Evolutionary conservation across 2,888 invertebrate genomes (phyloP).

Genomic region (Diarsia brunnea): DNA sequence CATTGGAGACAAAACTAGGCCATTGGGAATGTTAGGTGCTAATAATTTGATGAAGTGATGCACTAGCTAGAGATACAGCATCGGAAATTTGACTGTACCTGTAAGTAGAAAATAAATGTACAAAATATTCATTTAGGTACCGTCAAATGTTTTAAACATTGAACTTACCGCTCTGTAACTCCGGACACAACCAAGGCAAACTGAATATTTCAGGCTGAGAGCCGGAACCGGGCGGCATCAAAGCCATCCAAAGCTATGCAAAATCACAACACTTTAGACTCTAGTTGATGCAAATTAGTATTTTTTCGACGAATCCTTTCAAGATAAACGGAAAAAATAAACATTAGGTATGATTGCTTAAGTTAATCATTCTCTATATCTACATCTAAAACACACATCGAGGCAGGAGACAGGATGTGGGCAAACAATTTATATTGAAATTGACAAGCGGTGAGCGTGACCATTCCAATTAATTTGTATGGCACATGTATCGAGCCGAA

Average conservation of each 20-base stretch:
- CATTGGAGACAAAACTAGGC: background rate
- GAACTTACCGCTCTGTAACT: background rate
- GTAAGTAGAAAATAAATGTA: background rate
- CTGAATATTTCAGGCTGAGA: slow-evolving; percentile 17
- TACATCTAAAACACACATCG: background rate
- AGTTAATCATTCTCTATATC: slow-evolving; percentile 1
- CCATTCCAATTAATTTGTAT: slow-evolving; percentile 40
- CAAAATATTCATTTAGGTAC: background rate
- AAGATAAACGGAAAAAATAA: background rate
- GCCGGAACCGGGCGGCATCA: background rate
- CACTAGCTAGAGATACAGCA: background rate
- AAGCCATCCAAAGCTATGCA: slow-evolving; percentile 1
- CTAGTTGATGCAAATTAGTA: background rate
- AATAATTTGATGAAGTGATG: background rate
- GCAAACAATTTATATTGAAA: slow-evolving; percentile 44
- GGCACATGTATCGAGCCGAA: slow-evolving; percentile 24
- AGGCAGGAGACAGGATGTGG: slow-evolving; percentile 28
- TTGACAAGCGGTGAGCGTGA: slow-evolving; percentile 50
- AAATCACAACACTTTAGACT: background rate
- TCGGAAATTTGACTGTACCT: background rate
- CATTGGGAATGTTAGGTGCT: background rate
- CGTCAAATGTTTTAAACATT: background rate
- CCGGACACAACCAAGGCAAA: slow-evolving; percentile 2
- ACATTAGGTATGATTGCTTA: background rate
- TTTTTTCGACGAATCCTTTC: background rate